Evolutionary conservation across 2,888 invertebrate species (phyloP).

Genomic region (Sipha maydis): DNA sequence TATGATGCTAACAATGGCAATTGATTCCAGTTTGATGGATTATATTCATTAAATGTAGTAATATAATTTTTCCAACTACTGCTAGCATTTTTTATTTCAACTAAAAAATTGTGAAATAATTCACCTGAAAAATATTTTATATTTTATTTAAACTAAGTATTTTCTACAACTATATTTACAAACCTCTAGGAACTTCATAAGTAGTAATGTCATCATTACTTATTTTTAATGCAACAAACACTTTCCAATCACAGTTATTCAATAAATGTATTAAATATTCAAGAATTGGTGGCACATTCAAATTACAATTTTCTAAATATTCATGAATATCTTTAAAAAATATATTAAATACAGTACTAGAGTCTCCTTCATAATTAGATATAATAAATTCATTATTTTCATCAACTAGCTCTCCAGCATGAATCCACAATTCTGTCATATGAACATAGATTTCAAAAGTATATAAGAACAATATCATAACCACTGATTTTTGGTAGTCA

Average conservation of each 20-base stretch:
- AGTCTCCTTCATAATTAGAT: slow-evolving; percentile 53
- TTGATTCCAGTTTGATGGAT: slow-evolving; percentile 39
- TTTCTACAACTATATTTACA: background rate
- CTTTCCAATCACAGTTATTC: slow-evolving; percentile 58
- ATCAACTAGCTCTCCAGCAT: slow-evolving; percentile 48
- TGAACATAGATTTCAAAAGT: slow-evolving; percentile 56
- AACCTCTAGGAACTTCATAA: slow-evolving; percentile 47
- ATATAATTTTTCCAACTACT: slow-evolving; percentile 33
- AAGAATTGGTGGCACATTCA: slow-evolving; percentile 45
- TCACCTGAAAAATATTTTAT: slow-evolving; percentile 12
- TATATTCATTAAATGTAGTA: slow-evolving; percentile 16
- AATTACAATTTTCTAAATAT: slow-evolving; percentile 36
- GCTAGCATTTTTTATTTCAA: slow-evolving; percentile 36
- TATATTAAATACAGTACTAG: slow-evolving; percentile 37
- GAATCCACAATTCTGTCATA: slow-evolving; percentile 59
- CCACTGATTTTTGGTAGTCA: slow-evolving; percentile 47
- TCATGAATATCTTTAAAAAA: slow-evolving; percentile 40
- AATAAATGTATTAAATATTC: slow-evolving; percentile 49
- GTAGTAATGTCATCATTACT: slow-evolving; percentile 20
- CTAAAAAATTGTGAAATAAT: slow-evolving; percentile 49
- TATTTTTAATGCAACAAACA: slow-evolving; percentile 56
- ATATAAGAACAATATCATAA: slow-evolving; percentile 45
- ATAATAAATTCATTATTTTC: slow-evolving; percentile 52
- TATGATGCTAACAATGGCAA: slow-evolving; percentile 33
- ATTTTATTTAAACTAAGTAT: slow-evolving; percentile 1